Conservation (phyloP, 2,113 vertebrate species). For the Agapornis roseicollis region DNA sequence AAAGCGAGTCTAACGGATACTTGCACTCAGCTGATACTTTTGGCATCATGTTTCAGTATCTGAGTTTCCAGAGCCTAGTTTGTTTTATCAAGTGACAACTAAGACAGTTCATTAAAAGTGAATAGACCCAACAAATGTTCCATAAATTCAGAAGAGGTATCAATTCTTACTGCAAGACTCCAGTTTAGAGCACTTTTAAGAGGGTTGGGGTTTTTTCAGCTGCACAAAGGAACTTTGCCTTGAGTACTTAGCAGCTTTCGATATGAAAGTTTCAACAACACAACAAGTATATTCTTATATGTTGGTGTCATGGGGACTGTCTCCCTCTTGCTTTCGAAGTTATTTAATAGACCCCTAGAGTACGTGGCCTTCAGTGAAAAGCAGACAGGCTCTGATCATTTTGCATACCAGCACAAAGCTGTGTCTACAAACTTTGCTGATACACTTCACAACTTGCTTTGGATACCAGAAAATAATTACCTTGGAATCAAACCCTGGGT, state of each 20-base stretch:
- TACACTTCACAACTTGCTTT: neutral
- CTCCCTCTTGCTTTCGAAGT: neutral
- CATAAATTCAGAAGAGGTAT: neutral
- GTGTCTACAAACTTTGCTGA: neutral
- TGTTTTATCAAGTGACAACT: neutral
- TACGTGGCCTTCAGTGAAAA: neutral
- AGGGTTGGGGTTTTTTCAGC: neutral
- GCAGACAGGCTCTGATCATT: neutral
- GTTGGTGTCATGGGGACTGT: accelerated
- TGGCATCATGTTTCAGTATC: neutral
- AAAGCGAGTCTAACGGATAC: neutral
- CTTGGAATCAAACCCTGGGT: neutral
- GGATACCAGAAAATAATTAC: neutral
- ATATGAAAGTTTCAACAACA: neutral
- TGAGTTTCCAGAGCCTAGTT: neutral
- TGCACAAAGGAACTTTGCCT: neutral
- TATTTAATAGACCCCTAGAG: neutral
- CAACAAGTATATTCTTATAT: neutral
- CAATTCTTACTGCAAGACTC: neutral
- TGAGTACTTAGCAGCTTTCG: neutral
- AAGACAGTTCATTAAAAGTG: neutral
- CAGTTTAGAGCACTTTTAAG: neutral
- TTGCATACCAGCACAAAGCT: neutral
- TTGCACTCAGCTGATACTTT: neutral
- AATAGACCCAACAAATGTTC: neutral